Conservation (phyloP, 2,797 vertebrate species). For the Hafferia zeledoni region DNA sequence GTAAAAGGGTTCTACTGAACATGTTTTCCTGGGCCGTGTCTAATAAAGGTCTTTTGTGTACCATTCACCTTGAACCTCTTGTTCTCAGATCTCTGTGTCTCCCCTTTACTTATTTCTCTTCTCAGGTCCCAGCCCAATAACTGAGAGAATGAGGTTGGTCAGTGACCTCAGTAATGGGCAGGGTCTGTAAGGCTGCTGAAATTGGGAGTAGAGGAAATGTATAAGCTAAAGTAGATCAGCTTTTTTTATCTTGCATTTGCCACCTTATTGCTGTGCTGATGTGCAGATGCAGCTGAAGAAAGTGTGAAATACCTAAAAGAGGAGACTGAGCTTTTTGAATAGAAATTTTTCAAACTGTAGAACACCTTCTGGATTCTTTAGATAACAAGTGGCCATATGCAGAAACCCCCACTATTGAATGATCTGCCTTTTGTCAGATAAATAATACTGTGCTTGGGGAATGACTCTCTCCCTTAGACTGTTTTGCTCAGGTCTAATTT, state of each 20-base stretch:
- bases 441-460: not conserved
- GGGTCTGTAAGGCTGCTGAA: not conserved
- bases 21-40: not conserved
- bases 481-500: not conserved
- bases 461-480: not conserved
- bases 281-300: not conserved
- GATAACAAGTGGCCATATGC: not conserved
- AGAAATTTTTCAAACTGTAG: not conserved
- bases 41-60: not conserved
- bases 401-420: not conserved
- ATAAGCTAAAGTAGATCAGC: not conserved
- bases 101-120: not conserved
- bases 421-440: not conserved
- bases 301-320: not conserved
- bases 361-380: not conserved
- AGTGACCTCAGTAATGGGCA: not conserved
- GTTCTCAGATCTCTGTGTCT: not conserved
- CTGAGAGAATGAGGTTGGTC: not conserved
- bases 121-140: not conserved
- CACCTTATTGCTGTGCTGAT: not conserved
- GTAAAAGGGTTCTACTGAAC: not conserved
- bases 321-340: not conserved
- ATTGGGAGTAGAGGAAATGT: not conserved
- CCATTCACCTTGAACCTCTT: not conserved
- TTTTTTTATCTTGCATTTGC: not conserved